Evolutionary conservation across 2,797 vertebrate genomes (phyloP), one percentile per base, ranked within the genome.

Genomic region (Muraenolepis orangiensis): DNA sequence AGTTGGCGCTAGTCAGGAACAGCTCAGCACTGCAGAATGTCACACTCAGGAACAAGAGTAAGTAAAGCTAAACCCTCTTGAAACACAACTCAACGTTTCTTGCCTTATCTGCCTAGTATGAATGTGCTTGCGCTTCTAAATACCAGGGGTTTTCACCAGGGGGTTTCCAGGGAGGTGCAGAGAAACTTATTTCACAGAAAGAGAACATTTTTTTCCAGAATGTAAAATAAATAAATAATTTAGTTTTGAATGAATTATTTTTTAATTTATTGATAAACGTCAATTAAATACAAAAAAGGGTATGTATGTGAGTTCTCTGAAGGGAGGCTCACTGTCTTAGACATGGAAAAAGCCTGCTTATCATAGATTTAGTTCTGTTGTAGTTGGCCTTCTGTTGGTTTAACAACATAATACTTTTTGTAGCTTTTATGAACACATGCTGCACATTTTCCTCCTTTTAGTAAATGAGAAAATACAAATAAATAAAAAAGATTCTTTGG

Each of bases 11-110:
- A 81, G 91, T 92, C 40, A 96, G 96, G 83, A 98, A 96, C 92
- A 95, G 90, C 74, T 93, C 95, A 0, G 94, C 95, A 7, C 86
- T 97, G 74, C 96, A 96, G 90, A 96, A 94, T 0, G 96, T 97
- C 5, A 93, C 96, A 5, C 85, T 98, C 70, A 86, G 93, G 10
- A 86, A 66, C 16, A 91, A 91, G 66, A 87, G 89, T 91, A 71
- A 91, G 90, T 81, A 1, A 2, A 31, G 57, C 57, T n/a, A 30
- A 57, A 8, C 51, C 20, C 20, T 6, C 2, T 12, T 61, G 51
- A 1, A 61, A 23, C 26, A 61, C n/a, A 6, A 57, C 26, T 64
- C n/a, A 6, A 61, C n/a, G 26, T 18, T 12, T 18, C 20, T 51
- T 20, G 16, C 42, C 42, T 51, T 51, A 51, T 5, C 42, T 51